Percentiles rank a stretch among this genome's conserved stretches.
phyloP scores from a whole-genome alignment of 2,888 invertebrate genomes.

The Peribatodes rhomboidaria region DNA sequence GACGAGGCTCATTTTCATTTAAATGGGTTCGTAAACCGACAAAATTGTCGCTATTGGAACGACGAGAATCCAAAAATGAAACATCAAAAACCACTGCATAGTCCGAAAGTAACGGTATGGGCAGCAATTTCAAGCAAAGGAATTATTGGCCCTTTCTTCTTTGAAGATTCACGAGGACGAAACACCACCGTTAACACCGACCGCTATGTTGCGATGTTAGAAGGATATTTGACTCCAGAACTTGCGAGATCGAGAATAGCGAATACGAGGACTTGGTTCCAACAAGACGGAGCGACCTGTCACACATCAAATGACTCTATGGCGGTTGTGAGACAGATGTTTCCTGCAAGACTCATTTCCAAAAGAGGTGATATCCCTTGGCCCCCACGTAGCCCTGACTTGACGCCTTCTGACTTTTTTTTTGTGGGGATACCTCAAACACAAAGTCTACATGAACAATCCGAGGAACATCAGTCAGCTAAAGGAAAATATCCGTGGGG shows the following conservation, averaged over 20 bases:
- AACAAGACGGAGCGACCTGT: conserved; percentile 6
- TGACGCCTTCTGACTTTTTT: not conserved
- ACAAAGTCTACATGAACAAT: not conserved
- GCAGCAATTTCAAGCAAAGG: not conserved
- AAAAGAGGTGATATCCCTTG: too few relatives aligned
- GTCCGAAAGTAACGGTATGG: not conserved
- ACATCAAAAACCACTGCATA: not conserved
- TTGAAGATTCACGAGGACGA: not conserved
- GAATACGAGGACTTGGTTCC: conserved; percentile 5
- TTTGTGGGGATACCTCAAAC: not conserved
- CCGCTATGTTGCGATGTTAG: not conserved
- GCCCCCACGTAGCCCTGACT: too few relatives aligned
- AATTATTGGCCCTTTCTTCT: not conserved
- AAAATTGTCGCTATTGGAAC: not conserved
- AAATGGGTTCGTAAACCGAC: not conserved
- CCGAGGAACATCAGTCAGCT: too few relatives aligned
- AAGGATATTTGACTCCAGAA: not conserved
- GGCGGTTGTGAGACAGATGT: not conserved
- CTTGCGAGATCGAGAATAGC: not conserved
- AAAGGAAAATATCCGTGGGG: too few relatives aligned
- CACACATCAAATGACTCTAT: conserved; percentile 7
- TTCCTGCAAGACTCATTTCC: too few relatives aligned
- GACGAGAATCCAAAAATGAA: not conserved
- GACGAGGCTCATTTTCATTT: too few relatives aligned
- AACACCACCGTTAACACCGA: not conserved